Conservation (phyloP, 2,797 vertebrate genomes). For the Eulemur albifrons region DNA sequence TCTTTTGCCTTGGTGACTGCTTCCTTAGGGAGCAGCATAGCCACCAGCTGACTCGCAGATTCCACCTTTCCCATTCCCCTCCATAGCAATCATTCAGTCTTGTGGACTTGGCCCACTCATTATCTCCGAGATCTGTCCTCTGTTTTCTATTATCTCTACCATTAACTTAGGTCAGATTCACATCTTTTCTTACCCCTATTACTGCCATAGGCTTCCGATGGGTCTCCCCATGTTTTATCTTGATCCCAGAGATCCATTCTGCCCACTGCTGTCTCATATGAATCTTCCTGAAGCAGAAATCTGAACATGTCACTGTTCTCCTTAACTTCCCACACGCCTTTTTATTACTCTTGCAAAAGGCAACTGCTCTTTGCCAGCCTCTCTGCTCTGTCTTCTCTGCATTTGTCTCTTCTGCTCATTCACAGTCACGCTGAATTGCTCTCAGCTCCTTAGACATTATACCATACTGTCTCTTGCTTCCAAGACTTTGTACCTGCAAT, state of each 20-base stretch:
- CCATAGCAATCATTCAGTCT: background rate
- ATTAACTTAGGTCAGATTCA: background rate
- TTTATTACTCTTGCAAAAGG: background rate
- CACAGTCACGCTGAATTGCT: background rate
- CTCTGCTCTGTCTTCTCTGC: background rate
- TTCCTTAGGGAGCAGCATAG: background rate
- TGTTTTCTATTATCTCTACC: background rate
- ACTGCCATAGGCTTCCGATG: background rate
- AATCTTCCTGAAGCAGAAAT: constrained; percentile 22
- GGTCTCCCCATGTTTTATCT: background rate
- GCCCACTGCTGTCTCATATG: background rate
- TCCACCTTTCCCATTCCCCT: background rate
- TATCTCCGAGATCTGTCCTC: background rate
- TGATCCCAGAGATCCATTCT: background rate
- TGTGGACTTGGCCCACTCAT: background rate
- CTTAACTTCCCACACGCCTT: background rate
- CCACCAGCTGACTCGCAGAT: background rate
- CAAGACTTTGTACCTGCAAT: background rate
- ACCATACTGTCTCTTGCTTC: background rate
- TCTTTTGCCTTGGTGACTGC: background rate
- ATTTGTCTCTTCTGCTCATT: background rate
- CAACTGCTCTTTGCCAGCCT: background rate
- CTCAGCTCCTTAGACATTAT: background rate
- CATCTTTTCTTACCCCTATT: background rate
- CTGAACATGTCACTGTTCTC: background rate